Evolutionary conservation across 2,113 vertebrate species (phyloP), one percentile per base, ranked within the genome.

Genomic region (Monopterus albus): DNA sequence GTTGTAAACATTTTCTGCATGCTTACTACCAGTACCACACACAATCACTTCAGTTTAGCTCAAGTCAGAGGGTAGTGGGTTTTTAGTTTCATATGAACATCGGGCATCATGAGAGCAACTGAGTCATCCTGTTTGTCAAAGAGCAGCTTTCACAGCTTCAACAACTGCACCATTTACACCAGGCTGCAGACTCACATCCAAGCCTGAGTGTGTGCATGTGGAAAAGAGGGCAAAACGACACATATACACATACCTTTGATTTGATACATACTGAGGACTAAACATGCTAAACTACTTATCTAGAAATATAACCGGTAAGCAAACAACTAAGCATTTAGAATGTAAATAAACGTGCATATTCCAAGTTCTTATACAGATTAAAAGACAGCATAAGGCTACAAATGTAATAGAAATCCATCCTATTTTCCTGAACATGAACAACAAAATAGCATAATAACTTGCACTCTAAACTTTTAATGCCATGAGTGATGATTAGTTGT

Each of bases 141-240:
- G 81, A 78, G 78, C 46, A 72, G 74, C 88, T 82, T 89, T 91
- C 75, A 86, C 63, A 55, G 57, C 73, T 60, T 23, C 39, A 81
- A 90, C 58, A 88, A 86, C 66, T 65, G 75, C 73, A 78, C 83
- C 75, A 79, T 91, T 83, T 78, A 80, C 78, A 72, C 62, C 36
- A 59, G 42, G 23, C 18, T 36, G 26, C 40, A 43, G 17, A 61
- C 75, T 47, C 45, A 75, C 29, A 71, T 18, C 18, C 39, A 47
- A 23, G 18, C 26, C 38, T 36, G 43, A 3, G 29, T 2, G 28
- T 38, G 13, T 62, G 23, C 25, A 46, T 40, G 53, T 42, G 38
- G 29, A 8, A 53, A 40, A 55, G n/a, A 33, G 35, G 7, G 33
- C 2, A 26, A 33, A 71, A 57, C 25, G 39, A 75, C 70, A 79